These are phyloP conservation scores for Promerops cafer DNA, from an alignment of 2,113 vertebrate species.

Conservation along the genomic window DNA sequence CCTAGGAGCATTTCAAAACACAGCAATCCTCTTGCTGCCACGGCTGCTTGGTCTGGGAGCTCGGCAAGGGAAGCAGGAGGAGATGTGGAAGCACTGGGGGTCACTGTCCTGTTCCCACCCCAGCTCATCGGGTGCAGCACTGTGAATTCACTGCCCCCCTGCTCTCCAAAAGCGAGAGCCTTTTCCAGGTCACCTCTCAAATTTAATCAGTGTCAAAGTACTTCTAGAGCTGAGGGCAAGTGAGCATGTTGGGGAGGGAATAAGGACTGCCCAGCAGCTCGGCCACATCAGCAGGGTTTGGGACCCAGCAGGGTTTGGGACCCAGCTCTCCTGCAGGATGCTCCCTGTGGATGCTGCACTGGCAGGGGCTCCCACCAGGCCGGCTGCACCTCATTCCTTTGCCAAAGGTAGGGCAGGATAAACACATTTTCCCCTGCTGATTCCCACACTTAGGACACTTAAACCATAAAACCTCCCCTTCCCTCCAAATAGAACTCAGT, in stretches of 20 bases:
- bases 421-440: not conserved
- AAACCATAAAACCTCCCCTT: not conserved
- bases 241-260: not conserved
- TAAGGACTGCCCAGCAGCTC: not conserved
- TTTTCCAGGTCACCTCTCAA: not conserved
- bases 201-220: not conserved
- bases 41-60: not conserved
- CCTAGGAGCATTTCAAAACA: not conserved
- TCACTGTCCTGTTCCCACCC: not conserved
- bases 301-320: not conserved
- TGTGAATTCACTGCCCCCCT: not conserved
- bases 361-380: not conserved
- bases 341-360: accelerated
- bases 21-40: not conserved
- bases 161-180: not conserved
- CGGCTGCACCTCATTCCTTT: not conserved
- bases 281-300: not conserved
- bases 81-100: not conserved
- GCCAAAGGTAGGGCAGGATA: accelerated
- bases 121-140: not conserved
- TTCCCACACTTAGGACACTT: not conserved
- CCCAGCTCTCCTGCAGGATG: not conserved
- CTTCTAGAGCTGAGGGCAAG: not conserved
- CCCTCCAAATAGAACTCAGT: not conserved
- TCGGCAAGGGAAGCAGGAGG: not conserved